Evolutionary conservation across 2,113 vertebrate species (phyloP), one percentile per base, ranked within the genome.

Genomic region (Podarcis raffonei): DNA sequence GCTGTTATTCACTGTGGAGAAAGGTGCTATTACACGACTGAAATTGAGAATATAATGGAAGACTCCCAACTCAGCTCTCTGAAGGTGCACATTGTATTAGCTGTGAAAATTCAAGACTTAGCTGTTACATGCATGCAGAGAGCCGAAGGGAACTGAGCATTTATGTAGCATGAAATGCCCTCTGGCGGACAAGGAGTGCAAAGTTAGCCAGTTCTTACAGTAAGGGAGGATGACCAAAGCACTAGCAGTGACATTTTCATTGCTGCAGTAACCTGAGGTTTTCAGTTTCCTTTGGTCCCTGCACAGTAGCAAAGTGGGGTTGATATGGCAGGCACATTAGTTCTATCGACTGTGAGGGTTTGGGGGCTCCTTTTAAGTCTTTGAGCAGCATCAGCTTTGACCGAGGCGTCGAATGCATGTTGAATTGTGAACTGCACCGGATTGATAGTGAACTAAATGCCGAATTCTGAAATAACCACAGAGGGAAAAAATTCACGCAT

Each of bases 161-260:
- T 37, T 35, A 57, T 62, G 27, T n/a, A 1, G 42, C 2, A 9
- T 59, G 53, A 1, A 18, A 0, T 57, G 92, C 83, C 92, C 95
- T 95, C 95, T 94, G 79, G 89, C 86, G 94, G 92, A 5, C 12
- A 11, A 3, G 22, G 11, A 0, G 2, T 15, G 15, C 2, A 85
- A 83, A 42, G 72, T 1, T 78, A 74, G 57, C 22, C 48, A 3
- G 6, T 3, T 85, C 20, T 27, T 16, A 0, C 1, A 0, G 4
- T 2, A 6, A 0, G 15, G 1, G 0, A 39, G 7, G 30, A 13
- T 85, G 83, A 7, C 35, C 18, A 23, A 6, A 39, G 16, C 6
- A 11, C 6, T 39, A 15, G 25, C 5, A 59, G 1, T 62, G 16
- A 18, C 35, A 42, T 66, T 37, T 30, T 30, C 25, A 37, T 42